Evolutionary conservation across 2,797 vertebrate genomes (phyloP), one percentile per base, ranked within the genome.

Genomic region (Malacoraja senta): DNA sequence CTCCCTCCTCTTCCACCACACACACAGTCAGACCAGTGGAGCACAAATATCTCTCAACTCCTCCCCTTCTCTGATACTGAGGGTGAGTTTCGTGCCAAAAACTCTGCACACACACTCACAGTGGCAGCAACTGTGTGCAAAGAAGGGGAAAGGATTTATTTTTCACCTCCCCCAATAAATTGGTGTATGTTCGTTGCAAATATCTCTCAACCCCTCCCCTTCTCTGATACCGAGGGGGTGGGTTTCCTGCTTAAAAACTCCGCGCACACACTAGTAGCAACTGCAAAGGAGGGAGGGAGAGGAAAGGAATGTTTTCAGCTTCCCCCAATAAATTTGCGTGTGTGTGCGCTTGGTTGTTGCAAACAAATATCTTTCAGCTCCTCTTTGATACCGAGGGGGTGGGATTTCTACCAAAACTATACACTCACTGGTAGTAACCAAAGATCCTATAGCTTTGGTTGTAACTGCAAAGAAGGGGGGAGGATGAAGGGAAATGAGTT

Each of bases 71-170:
- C 68, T 65, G 84, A 35, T 19, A 68, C 61, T 19, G 84, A 63
- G 19, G 17, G 71, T n/a, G 24, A 53, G n/a, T 86, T 86, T 61
- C 83, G 44, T 61, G 83, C 83, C 83, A 86, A 86, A 86, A 86
- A 53, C 83, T 86, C 83, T 86, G 3, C 44, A 53, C 44, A 53
- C 44, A 53, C 44, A 6, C 44, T 32, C 32, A 8, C 77, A 35
- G 71, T 74, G 35, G 53, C 29, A 61, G 58, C 53, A 61, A 63
- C 83, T 61, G 83, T 80, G 21, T 8, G 12, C 19, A 74, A 26
- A 24, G 71, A 26, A 8, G 32, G 15, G 77, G 53, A 53, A 53
- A 53, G 44, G 44, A 53, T 53, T 53, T 53, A 53, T 53, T 53
- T 53, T 53, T 53, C 44, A 53, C 44, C 44, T 2, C 32, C 83